Base-by-base conservation (phyloP, 2,888 invertebrate genomes). In the Anodontia alba region DNA sequence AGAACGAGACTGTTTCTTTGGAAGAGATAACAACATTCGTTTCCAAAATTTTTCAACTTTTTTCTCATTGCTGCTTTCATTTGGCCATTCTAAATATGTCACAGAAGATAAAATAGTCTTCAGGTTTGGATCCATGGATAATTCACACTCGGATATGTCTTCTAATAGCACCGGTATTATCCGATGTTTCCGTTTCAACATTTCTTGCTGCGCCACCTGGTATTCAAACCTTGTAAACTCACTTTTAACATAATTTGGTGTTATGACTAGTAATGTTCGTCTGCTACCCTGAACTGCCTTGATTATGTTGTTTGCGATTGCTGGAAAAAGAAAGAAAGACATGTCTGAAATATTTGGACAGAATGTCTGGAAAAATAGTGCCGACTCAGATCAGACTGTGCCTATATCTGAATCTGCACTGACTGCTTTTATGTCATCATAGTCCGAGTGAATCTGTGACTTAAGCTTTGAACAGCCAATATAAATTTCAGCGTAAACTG, bases 141-240 rank as follows among this genome's bases (percentile, higher is more conserved):
- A 73, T 54, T 80, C 79, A 12, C 81, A 36, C 8, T 81, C 76
- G 0, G 83, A 62, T 8, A 90, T 87, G 69, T 90, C 88, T n/a
- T 88, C 86, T 2, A 90, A 68, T 0, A 91, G 76, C n/a, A 91
- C 81, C 3, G 91, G 91, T 33, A 91, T 89, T 20, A 91, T 90
- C 67, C 86, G 82, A 72, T 90, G 90, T 66, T 88, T 88, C 17
- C 87, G 77, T 81, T 88, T 87, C 15, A 91, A 49, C 90, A 90
- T 91, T 73, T 90, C 89, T n/a, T 90, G 88, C 57, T 90, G 91
- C 10, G 91, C 91, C 46, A 84, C 81, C 73, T 91, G 88, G 75
- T 90, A 91, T 83, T 91, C 91, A 57, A 90, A 84, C n/a, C 83
- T 81, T 12, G 88, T 86, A 83, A 87, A 91, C 72, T 91, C 90